A percentile compares a stretch with the other conserved stretches of the same genome.
These are phyloP conservation scores for Neoitamus cyanurus DNA, from an alignment of 2,888 invertebrate species.

Conservation along the genomic window DNA sequence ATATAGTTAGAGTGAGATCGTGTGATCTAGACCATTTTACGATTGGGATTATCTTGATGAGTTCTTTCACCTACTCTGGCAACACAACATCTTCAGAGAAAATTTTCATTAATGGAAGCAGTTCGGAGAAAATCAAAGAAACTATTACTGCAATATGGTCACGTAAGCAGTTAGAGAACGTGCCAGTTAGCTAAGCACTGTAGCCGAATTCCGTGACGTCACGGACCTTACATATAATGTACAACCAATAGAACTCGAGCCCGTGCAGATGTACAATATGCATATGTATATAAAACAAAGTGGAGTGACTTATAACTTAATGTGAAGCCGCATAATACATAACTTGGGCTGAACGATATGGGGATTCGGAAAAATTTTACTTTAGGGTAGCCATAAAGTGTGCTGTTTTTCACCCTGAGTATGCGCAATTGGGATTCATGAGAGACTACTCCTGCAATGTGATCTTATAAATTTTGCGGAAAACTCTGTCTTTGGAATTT, in stretches of 20 bases:
- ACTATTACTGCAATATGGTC: slow-evolving; percentile 2
- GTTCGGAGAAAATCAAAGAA: not conserved
- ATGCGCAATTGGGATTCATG: not conserved
- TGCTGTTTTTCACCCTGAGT: not conserved
- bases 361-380: not conserved
- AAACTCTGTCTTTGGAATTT: not conserved
- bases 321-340: not conserved
- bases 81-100: slow-evolving; percentile 6
- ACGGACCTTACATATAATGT: not conserved
- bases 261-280: not conserved
- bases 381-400: not conserved
- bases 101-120: not conserved
- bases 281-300: not conserved
- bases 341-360: not conserved
- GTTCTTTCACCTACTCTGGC: not conserved
- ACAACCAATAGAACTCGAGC: not conserved
- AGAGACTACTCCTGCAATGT: not conserved
- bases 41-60: not conserved
- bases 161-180: slow-evolving; percentile 8
- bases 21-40: not conserved
- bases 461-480: not conserved
- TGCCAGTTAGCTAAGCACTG: not conserved
- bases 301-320: not conserved
- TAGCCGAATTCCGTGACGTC: not conserved
- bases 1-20: not conserved